Evolutionary conservation across 2,888 invertebrate species (phyloP), one percentile per base, ranked within the genome.

Genomic region (Acleris cristana): DNA sequence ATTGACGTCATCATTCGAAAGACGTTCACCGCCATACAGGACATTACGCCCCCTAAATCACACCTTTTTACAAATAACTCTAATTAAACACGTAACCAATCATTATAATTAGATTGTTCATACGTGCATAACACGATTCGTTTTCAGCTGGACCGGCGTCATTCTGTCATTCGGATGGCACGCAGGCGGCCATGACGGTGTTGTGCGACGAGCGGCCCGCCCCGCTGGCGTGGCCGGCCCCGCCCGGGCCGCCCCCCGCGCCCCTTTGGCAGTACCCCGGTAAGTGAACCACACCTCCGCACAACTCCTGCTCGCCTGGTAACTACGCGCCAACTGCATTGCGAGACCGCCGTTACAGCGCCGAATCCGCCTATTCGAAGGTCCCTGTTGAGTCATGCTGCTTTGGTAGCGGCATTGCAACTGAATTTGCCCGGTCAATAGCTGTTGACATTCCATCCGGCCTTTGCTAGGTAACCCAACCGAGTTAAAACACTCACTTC

Each of bases 221-320:
- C 82, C 93, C 92, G 57, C 87, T 91, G 85, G 94, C 94, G 89
- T 94, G 87, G 90, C 93, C 88, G 78, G 94, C 94, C 74, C 93
- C 87, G 80, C 92, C 88, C 80, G 89, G 87, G 76, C 93, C 83
- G 79, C 90, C 95, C 76, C 94, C 95, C 82, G 95, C 95, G 63
- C 95, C 96, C 65, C 94, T 96, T 83, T 97, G 96, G 96, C 96
- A 96, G 91, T 97, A 97, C 93, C 96, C 96, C 94, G 94, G 92
- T 91, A 82, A 90, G 92, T 91, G 82, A 90, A 90, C 76, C 77
- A 76, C 79, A 88, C 95, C 95, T 94, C 87, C 87, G 79, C 69
- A 73, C 54, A 53, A 73, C 74, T 79, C 75, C 85, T 92, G 92
- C 79, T 82, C 81, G 82, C 92, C 92, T 92, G 89, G 92, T 92